Conservation (phyloP, 2,888 invertebrate genomes). For the Lypha dubia region DNA sequence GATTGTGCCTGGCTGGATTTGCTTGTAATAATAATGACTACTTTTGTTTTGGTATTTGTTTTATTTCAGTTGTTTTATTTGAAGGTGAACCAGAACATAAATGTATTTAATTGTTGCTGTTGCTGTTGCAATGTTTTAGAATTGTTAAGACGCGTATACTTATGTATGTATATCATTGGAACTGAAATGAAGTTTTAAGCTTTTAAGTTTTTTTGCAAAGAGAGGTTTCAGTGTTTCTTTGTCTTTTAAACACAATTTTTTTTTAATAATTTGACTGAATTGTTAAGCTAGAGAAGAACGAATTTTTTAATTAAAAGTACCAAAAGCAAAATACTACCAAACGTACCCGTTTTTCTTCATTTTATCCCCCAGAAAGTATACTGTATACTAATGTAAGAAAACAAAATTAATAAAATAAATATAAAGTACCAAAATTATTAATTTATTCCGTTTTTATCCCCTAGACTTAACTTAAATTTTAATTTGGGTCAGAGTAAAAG, state of each 20-base stretch:
- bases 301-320: background rate
- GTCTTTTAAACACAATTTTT: background rate
- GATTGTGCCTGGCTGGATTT: slow-evolving; percentile 30
- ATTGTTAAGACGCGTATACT: background rate
- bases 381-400: too few species aligned
- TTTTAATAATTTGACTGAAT: too few species aligned
- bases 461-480: too few species aligned
- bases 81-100: slow-evolving; percentile 71
- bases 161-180: too few species aligned
- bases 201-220: background rate
- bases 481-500: too few species aligned
- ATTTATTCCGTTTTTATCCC: too few species aligned
- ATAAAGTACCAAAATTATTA: too few species aligned
- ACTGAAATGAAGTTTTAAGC: slow-evolving; percentile 2
- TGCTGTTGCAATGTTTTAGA: slow-evolving; percentile 36
- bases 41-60: slow-evolving; percentile 24
- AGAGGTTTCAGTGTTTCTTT: background rate
- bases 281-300: too few species aligned
- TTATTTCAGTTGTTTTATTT: slow-evolving; percentile 27
- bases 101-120: slow-evolving; percentile 18
- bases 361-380: too few species aligned
- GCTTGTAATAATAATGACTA: background rate
- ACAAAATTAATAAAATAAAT: too few species aligned
- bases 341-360: too few species aligned
- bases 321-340: too few species aligned